Evolutionary conservation across 2,888 invertebrate genomes (phyloP).

Genomic region (Beris chalybata): DNA sequence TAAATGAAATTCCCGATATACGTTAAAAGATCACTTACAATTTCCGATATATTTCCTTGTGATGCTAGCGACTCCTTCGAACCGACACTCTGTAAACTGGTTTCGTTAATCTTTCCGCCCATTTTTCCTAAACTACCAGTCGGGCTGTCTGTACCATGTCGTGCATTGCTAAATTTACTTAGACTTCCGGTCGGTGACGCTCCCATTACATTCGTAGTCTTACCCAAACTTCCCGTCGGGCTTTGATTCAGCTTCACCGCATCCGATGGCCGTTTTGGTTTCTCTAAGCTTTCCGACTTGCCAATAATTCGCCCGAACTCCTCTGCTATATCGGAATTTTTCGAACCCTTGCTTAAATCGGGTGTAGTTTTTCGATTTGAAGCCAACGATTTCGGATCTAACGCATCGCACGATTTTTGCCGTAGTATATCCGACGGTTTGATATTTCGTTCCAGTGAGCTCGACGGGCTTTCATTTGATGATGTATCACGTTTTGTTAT

Average conservation of each 20-base stretch:
- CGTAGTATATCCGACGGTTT: conserved; percentile 57
- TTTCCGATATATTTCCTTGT: conserved; percentile 55
- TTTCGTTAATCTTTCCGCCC: conserved; percentile 46
- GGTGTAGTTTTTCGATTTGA: conserved; percentile 55
- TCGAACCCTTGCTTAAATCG: conserved; percentile 48
- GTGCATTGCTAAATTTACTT: conserved; percentile 43
- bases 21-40: conserved; percentile 42
- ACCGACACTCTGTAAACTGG: conserved; percentile 50
- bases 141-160: conserved; percentile 45
- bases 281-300: conserved; percentile 55
- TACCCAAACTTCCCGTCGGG: conserved; percentile 54
- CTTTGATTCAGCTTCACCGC: conserved; percentile 46
- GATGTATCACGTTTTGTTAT: conserved; percentile 53
- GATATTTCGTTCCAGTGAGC: conserved; percentile 55
- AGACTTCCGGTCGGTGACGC: conserved; percentile 56
- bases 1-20: neutral
- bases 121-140: conserved; percentile 48
- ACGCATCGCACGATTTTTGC: conserved; percentile 55
- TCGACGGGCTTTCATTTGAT: conserved; percentile 50
- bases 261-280: conserved; percentile 47
- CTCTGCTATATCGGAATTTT: conserved; percentile 51
- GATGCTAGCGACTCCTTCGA: conserved; percentile 57
- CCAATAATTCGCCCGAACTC: conserved; percentile 54
- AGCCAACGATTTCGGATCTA: conserved; percentile 52
- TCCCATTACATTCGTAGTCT: conserved; percentile 45